Percentiles rank a stretch among this genome's conserved stretches.
Evolutionary conservation across 2,113 vertebrate species (phyloP).

Genomic region (Nothobranchius kuhntae): DNA sequence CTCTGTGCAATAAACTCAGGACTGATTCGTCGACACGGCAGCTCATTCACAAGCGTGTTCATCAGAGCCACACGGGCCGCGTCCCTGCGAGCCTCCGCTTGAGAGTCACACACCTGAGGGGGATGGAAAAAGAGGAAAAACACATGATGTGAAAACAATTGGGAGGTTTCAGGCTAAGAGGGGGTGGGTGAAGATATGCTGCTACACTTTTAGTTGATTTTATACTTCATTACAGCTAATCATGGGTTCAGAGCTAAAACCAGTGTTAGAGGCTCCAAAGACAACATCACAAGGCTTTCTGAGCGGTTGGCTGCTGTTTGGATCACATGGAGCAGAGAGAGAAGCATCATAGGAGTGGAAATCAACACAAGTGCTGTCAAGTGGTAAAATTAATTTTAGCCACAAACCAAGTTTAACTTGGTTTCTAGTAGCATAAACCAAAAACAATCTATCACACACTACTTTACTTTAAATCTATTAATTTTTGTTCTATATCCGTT

Average conservation of each 20-base stretch:
- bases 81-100: constrained; percentile 88
- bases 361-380: too few species aligned
- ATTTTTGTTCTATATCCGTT: too few species aligned
- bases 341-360: constrained; percentile 39
- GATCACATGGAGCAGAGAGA: constrained; percentile 52
- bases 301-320: constrained; percentile 41
- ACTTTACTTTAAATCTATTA: too few species aligned
- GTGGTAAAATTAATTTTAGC: too few species aligned
- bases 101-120: constrained; percentile 84
- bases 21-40: constrained; percentile 85
- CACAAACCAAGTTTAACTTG: background rate
- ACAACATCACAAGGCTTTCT: constrained; percentile 56
- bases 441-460: too few species aligned
- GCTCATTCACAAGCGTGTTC: constrained; percentile 90
- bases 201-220: constrained; percentile 32
- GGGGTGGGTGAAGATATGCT: background rate
- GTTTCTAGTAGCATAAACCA: too few species aligned
- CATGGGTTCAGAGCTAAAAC: constrained; percentile 58
- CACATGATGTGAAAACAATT: too few species aligned
- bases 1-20: constrained; percentile 87
- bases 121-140: background rate
- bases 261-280: constrained; percentile 50
- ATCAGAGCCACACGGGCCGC: constrained; percentile 90
- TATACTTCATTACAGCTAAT: constrained; percentile 53
- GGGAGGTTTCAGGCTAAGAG: background rate